Evolutionary conservation across 2,888 invertebrate species (phyloP), one percentile per base, ranked within the genome.

Genomic region (Itoplectis maculator): DNA sequence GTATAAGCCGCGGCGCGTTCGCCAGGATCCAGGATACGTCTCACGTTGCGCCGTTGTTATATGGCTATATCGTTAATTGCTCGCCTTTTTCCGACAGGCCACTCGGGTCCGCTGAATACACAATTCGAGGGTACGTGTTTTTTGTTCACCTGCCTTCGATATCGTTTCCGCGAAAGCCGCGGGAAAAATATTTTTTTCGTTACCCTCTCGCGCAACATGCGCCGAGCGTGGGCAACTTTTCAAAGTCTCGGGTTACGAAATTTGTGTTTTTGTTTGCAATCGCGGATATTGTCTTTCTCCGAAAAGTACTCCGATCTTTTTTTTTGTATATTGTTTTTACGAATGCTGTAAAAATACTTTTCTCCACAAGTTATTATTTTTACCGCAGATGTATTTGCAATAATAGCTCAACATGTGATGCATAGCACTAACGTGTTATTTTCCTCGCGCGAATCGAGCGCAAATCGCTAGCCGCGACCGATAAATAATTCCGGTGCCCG

Each of bases 11-110:
- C 61, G 72, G n/a, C n/a, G n/a, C n/a, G n/a, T n/a, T n/a, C n/a
- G n/a, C n/a, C n/a, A n/a, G n/a, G n/a, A n/a, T n/a, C n/a, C 35
- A 47, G 49, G 49, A 73, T 61, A 37, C n/a, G n/a, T n/a, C n/a
- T 73, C 47, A 51, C 37, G 59, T 15, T 45, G n/a, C 13, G 42
- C 15, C 61, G n/a, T n/a, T 47, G 54, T 73, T 73, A 35, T 73
- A 35, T 61, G 49, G 47, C 59, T 73, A 45, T 70, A 15, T 47
- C 37, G 47, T 45, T 61, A 61, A 73, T 59, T 73, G 70, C 40
- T 45, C 56, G 20, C 54, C 9, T 20, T 40, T 42, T 42, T 73
- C 49, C 61, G n/a, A 37, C 49, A 61, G 35, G 2, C 37, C 9
- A 18, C 9, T 18, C 0, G 4, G 8, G 59, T 7, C 11, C 8